Evolutionary conservation across 1,140 invertebrate species (phyloP), one percentile per base, ranked within the genome.

Genomic region (Himalopsyche phryganea): DNA sequence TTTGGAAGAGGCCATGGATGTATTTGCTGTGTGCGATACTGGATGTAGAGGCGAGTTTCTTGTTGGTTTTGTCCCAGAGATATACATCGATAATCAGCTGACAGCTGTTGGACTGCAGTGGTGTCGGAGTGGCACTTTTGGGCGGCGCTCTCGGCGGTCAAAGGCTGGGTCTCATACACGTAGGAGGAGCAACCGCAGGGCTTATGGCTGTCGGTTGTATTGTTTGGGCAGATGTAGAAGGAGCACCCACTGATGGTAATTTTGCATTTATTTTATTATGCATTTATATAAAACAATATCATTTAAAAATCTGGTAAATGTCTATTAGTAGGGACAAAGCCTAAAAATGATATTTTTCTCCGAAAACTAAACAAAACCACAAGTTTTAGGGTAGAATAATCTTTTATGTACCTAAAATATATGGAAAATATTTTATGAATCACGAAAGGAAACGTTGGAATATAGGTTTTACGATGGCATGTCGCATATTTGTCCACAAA

Each of bases 61-160:
- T 77, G 44, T 61, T 78, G 23, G 74, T 78, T 0, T 65, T 73
- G 64, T 78, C 74, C 1, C 76, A 78, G 63, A 63, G 75, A 6
- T 77, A 72, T 57, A 79, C 74, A 11, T 78, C 76, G 10, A 76
- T 76, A 11, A 58, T 76, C 19, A 77, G 75, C 70, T 86, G 87
- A 78, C 80, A 94, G 88, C 75, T 94, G 65, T 75, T 95, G 58
- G 89, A 92, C 66, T 94, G 91, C 72, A 90, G 91, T 56, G 89
- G 89, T 14, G 91, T 94, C 59, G 90, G 91, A 1, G 87, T 87
- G 14, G 90, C 91, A 3, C 70, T 94, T 60, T 81, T 91, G 79
- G 80, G 74, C 80, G 65, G 85, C 82, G 69, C 82, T 84, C 61
- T 85, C 84, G 55, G 86, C 82, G 59, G 82, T 76, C 68, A 93